These are phyloP conservation scores for Zoanthus gigantus DNA, from an alignment of 92 coral and sea anemone genomes.

Conservation along the genomic window DNA sequence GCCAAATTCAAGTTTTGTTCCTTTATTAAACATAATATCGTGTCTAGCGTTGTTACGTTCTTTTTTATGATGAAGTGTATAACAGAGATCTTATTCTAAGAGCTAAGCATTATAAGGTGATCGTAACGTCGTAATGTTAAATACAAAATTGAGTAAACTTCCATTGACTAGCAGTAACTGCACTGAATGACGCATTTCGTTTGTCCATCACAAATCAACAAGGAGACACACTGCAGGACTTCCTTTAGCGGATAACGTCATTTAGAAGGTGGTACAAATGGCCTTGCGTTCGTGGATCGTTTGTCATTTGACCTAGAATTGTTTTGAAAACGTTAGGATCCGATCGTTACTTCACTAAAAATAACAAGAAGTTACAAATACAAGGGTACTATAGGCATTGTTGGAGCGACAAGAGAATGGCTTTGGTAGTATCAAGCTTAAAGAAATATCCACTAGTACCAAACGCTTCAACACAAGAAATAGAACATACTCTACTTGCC, in stretches of 20 bases:
- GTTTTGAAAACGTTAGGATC: not conserved
- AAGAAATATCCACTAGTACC: too few species aligned
- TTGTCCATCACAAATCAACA: not conserved
- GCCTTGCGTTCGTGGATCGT: constrained; percentile 68
- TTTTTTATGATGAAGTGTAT: too few species aligned
- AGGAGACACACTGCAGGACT: not conserved
- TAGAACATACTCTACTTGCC: too few species aligned
- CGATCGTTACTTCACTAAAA: not conserved
- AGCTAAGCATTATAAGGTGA: too few species aligned
- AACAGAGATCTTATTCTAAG: too few species aligned
- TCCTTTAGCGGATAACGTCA: constrained; percentile 52
- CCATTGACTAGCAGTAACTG: not conserved
- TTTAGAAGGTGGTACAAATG: constrained; percentile 68
- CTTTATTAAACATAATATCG: too few species aligned
- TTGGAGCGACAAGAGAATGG: too few species aligned
- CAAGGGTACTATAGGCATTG: too few species aligned
- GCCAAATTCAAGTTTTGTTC: too few species aligned
- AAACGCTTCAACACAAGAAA: too few species aligned
- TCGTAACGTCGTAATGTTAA: not conserved
- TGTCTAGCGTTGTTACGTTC: too few species aligned
- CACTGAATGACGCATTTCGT: not conserved
- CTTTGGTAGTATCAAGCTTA: too few species aligned
- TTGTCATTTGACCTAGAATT: constrained; percentile 58
- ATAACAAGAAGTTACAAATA: not conserved
- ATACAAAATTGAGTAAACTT: not conserved